Conservation (phyloP, 2,888 invertebrate species). For the Harpagoxenus sublaevis region DNA sequence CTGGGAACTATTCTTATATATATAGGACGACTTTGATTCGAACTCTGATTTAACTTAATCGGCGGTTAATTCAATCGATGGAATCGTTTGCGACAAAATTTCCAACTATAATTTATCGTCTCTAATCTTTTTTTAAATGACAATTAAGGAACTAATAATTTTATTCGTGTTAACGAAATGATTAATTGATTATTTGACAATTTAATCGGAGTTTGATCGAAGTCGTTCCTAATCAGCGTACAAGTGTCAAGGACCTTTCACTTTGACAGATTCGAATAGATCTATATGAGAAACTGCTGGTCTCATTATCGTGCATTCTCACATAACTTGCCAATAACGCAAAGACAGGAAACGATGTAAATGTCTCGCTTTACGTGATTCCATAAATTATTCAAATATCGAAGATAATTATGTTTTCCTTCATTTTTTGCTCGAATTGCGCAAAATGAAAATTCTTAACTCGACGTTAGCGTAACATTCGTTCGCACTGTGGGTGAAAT, state of each 20-base stretch:
- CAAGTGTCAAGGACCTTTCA: background rate
- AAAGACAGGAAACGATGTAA: background rate
- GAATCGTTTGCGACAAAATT: no score
- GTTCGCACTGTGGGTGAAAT: background rate
- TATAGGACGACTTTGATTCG: background rate
- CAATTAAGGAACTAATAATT: background rate
- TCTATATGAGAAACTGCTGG: background rate
- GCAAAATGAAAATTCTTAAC: background rate
- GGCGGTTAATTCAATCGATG: background rate
- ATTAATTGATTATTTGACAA: background rate
- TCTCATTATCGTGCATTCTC: background rate
- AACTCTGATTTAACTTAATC: background rate
- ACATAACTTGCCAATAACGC: background rate
- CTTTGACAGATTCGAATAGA: no score
- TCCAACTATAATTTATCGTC: no score
- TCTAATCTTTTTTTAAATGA: background rate
- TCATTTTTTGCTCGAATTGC: background rate
- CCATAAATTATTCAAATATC: conserved; percentile 11
- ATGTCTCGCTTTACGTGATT: background rate
- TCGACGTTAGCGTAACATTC: background rate
- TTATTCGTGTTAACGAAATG: background rate
- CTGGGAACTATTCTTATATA: background rate
- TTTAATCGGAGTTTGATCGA: background rate
- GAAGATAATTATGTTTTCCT: background rate
- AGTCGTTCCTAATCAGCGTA: background rate